Evolutionary conservation across 1,140 invertebrate species (phyloP).

Genomic region (Thaumetopoea pityocampa): DNA sequence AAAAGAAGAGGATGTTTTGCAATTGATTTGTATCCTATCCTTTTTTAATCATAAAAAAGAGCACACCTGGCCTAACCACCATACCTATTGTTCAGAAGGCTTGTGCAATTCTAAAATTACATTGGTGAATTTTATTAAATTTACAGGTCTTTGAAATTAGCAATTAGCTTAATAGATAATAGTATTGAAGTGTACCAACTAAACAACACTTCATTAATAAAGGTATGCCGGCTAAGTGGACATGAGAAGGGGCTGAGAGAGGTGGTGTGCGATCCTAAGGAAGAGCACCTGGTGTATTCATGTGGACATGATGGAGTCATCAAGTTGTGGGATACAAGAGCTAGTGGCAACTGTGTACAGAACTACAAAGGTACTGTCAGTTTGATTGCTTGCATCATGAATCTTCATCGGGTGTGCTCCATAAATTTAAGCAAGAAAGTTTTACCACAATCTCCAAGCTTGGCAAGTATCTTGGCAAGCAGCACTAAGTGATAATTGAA

Average conservation of each 20-base stretch:
- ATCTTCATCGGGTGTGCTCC: too few relatives aligned
- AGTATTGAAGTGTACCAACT: slow-evolving; percentile 57
- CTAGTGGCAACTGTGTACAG: slow-evolving; percentile 71
- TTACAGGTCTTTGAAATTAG: slow-evolving; percentile 52
- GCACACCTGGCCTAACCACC: too few relatives aligned
- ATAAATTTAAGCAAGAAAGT: too few relatives aligned
- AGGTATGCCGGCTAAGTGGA: slow-evolving; percentile 52
- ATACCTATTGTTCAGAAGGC: too few relatives aligned
- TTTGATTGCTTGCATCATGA: too few relatives aligned
- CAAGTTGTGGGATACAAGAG: slow-evolving; percentile 81
- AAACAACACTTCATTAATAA: slow-evolving; percentile 42
- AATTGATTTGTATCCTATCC: too few relatives aligned
- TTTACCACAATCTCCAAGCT: too few relatives aligned
- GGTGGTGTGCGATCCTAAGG: slow-evolving; percentile 78
- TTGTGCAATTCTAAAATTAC: too few relatives aligned
- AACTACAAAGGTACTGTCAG: slow-evolving; percentile 80
- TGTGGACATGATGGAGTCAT: slow-evolving; percentile 78
- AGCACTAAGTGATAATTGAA: slow-evolving; percentile 1
- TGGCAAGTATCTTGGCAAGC: too few relatives aligned
- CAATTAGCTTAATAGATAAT: slow-evolving; percentile 46
- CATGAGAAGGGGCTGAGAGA: slow-evolving; percentile 74
- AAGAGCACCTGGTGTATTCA: slow-evolving; percentile 79
- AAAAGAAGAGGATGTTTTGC: too few relatives aligned
- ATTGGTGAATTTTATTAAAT: too few relatives aligned
- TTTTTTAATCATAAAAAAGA: too few relatives aligned